A percentile compares a stretch with the other conserved stretches of the same genome.
These are phyloP conservation scores for Chondrilla cf. caribensis DNA, from an alignment of 37 sponge, comb jelly and placozoan species.

Conservation along the genomic window DNA sequence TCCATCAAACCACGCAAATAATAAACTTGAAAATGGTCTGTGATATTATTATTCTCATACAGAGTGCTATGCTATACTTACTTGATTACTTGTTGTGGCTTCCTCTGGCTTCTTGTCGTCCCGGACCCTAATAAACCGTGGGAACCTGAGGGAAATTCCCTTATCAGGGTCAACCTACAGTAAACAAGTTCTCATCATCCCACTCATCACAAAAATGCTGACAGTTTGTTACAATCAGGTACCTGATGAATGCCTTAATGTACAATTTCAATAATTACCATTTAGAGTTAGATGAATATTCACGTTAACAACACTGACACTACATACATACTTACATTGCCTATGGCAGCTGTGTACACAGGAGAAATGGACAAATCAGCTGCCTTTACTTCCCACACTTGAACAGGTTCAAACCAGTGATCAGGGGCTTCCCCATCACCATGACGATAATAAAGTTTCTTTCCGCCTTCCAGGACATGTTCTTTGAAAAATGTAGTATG, in stretches of 20 bases:
- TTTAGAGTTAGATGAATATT: no score
- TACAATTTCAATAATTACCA: no score
- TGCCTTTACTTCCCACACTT: conserved; percentile 98
- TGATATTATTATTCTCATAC: no score
- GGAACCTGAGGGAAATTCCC: conserved; percentile 96
- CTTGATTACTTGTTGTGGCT: conserved; percentile 87
- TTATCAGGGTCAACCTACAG: conserved; percentile 90
- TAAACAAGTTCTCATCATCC: no score
- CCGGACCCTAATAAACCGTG: conserved; percentile 89
- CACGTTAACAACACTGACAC: not conserved
- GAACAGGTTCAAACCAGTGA: conserved; percentile 92
- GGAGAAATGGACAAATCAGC: conserved; percentile 98
- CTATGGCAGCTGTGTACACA: conserved; percentile 89
- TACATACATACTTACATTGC: conserved; percentile 53
- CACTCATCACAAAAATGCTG: no score
- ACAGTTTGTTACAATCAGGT: no score
- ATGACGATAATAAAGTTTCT: conserved; percentile 85
- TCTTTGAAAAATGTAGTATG: conserved; percentile 78
- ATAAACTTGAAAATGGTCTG: no score
- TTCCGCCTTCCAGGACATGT: conserved; percentile 58
- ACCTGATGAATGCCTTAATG: no score
- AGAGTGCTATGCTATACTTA: not conserved
- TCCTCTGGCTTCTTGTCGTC: conserved; percentile 97
- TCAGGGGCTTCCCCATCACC: conserved; percentile 72
- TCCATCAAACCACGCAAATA: no score